Base-by-base conservation (phyloP, 2,113 vertebrate genomes). In the Microcebus jonahi region DNA sequence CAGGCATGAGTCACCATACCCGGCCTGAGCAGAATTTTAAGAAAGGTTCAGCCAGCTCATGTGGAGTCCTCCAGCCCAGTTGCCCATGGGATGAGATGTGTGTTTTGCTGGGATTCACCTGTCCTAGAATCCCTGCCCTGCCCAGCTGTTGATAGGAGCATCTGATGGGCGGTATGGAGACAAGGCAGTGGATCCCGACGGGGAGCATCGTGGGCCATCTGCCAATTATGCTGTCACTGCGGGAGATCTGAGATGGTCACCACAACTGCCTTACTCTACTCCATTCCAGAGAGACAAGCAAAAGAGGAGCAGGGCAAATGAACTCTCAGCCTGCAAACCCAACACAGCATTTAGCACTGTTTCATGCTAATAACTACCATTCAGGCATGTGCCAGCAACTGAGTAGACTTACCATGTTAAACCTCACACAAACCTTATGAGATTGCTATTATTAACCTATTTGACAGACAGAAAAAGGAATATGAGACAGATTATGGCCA, bases 161-260 rank as follows among this genome's bases (percentile, higher is more conserved):
- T 65, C 25, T 15, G 21, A 13, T 1, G 1, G 27, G 31, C 45
- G 25, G 12, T 48, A 13, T 25, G 77, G 31, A 3, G 53, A 36
- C 23, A 0, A 17, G 7, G 4, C 1, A 13, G 25, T 8, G 6
- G 20, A 45, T 70, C 55, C 48, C 18, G 31, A 75, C 29, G 7
- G 14, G 4, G 50, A 63, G 55, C 45, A 6, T n/a, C 59, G 91
- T 0, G 0, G 71, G 12, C 27, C 45, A 50, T 23, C 39, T 10
- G 6, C 63, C 59, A 93, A 2, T 71, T 53, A 53, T 2, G 21
- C 17, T 48, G 13, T 48, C 2, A 0, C 1, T n/a, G 25, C 29
- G 36, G 63, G 48, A 50, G 14, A 39, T n/a, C 71, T 55, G 76
- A 75, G 12, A 75, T 75, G 29, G 25, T 91, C 42, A 23, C 50